Percentiles rank a stretch among this genome's conserved stretches.
These are phyloP conservation scores for Caranx ignobilis DNA, from an alignment of 2,113 vertebrate genomes.

Conservation along the genomic window DNA sequence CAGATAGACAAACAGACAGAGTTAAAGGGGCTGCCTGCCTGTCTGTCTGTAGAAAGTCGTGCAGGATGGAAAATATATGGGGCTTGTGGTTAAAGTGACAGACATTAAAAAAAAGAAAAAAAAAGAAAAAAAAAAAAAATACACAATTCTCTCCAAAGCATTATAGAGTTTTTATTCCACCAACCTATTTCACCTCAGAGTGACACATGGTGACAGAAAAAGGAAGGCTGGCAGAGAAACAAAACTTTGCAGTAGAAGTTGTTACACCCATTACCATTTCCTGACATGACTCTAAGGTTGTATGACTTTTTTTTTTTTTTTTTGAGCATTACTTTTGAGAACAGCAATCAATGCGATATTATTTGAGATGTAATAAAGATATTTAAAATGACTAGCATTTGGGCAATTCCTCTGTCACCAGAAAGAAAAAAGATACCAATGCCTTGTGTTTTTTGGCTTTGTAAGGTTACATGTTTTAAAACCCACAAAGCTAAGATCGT, in stretches of 20 bases:
- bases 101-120: conserved; percentile 63
- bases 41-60: conserved; percentile 7
- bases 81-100: conserved; percentile 80
- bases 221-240: conserved; percentile 40
- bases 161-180: conserved; percentile 55
- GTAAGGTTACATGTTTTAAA: background rate
- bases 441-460: too few relatives aligned
- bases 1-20: conserved; percentile 34
- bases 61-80: conserved; percentile 74
- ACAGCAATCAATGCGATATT: background rate
- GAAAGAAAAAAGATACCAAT: background rate
- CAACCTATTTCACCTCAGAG: conserved; percentile 40
- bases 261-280: conserved; percentile 43
- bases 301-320: conserved; percentile 24
- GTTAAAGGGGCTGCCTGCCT: conserved; percentile 32
- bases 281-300: conserved; percentile 37
- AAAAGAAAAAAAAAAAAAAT: conserved; percentile 16
- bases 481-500: background rate
- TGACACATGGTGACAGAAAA: conserved; percentile 50
- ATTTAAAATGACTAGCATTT: background rate
- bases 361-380: background rate
- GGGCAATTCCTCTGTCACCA: background rate
- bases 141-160: conserved; percentile 37
- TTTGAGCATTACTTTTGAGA: conserved; percentile 7
- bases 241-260: conserved; percentile 8